Evolutionary conservation across 1,140 invertebrate genomes (phyloP).

Genomic region (Manduca sexta): DNA sequence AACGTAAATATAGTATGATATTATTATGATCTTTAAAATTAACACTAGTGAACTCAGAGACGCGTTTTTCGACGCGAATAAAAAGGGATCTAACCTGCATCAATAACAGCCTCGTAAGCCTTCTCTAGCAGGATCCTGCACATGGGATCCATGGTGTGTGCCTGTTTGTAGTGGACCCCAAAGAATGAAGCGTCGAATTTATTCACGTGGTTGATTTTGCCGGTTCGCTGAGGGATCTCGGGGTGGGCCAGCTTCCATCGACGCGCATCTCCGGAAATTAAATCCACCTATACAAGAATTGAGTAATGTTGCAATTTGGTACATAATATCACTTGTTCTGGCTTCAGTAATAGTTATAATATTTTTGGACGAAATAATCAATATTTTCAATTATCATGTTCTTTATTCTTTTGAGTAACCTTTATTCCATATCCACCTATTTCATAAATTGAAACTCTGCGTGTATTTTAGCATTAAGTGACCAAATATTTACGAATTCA

Average conservation of each 20-base stretch:
- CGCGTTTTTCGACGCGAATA: too few species aligned
- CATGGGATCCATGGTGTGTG: constrained; percentile 92
- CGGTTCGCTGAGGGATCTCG: constrained; percentile 82
- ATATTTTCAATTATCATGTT: too few species aligned
- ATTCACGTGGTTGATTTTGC: constrained; percentile 84
- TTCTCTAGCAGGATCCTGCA: constrained; percentile 88
- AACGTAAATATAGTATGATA: too few species aligned
- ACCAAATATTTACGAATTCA: too few species aligned
- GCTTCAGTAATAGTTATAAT: too few species aligned
- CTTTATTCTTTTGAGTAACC: too few species aligned
- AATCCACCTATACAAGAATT: constrained; percentile 76
- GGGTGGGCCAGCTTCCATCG: constrained; percentile 83
- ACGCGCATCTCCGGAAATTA: constrained; percentile 84
- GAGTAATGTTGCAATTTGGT: too few species aligned
- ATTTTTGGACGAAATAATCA: too few species aligned
- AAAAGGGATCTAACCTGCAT: constrained; percentile 87
- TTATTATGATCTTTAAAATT: too few species aligned
- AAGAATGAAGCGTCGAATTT: constrained; percentile 92
- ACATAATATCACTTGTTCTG: too few species aligned
- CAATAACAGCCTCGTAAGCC: constrained; percentile 90
- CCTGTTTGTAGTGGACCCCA: constrained; percentile 87
- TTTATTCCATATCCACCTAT: neutral
- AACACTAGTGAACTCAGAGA: too few species aligned
- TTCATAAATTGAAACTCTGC: neutral
- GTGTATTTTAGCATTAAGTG: too few species aligned